phyloP scores from a whole-genome alignment of 2,113 vertebrate genomes.

The Lepus timidus region DNA sequence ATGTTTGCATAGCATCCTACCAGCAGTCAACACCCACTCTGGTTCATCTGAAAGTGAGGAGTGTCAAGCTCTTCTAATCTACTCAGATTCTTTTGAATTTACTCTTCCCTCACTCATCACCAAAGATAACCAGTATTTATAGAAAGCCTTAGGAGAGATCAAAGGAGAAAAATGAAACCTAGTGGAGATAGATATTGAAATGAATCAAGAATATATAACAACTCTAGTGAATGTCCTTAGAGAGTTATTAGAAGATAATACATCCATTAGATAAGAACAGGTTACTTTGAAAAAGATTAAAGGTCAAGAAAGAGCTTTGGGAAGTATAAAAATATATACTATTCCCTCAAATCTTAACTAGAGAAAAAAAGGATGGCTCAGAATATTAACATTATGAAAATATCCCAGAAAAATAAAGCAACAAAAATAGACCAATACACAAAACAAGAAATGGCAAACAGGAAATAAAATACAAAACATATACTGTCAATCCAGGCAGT shows the following conservation, averaged over 20 bases:
- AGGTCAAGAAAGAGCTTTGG: background rate
- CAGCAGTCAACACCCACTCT: background rate
- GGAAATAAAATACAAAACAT: background rate
- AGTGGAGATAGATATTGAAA: background rate
- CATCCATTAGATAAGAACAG: background rate
- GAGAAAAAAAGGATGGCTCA: background rate
- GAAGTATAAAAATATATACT: background rate
- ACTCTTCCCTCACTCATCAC: background rate
- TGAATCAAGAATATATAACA: background rate
- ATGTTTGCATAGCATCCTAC: background rate
- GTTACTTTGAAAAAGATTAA: background rate
- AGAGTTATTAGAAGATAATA: background rate
- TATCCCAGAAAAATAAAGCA: background rate
- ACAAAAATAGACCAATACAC: background rate
- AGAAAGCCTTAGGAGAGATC: background rate
- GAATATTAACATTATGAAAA: constrained; percentile 23
- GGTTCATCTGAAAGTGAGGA: background rate
- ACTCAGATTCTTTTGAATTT: background rate
- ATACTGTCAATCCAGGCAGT: background rate
- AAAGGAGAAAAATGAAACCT: background rate
- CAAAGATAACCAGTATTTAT: background rate
- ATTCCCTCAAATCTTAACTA: background rate
- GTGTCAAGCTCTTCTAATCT: background rate
- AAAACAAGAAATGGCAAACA: background rate
- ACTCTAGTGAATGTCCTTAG: background rate